phyloP scores from a whole-genome alignment of 23 tunicate species.

The Ascidia mentula region DNA sequence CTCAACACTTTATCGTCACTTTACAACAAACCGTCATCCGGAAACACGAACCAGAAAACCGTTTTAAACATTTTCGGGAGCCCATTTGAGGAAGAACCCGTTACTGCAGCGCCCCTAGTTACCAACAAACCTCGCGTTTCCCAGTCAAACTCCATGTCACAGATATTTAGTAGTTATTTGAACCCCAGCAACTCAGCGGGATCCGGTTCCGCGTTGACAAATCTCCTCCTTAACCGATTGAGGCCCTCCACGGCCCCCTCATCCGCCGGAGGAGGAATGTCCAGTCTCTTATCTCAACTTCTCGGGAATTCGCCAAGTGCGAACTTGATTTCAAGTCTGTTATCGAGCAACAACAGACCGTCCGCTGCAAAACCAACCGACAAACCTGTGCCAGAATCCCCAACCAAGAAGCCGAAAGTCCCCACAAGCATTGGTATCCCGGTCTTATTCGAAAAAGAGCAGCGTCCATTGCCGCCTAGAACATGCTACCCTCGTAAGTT shows the following conservation, averaged over 20 bases:
- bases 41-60: neutral
- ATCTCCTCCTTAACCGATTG: neutral
- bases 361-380: neutral
- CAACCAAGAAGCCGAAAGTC: neutral
- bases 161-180: neutral
- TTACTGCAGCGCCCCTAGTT: neutral
- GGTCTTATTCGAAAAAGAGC: constrained; percentile 10
- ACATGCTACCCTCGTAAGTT: constrained; percentile 54
- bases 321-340: neutral
- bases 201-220: constrained; percentile 1
- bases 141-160: neutral
- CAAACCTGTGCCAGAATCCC: neutral
- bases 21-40: neutral
- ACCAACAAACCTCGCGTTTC: neutral
- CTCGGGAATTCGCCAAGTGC: neutral
- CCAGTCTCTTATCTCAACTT: neutral
- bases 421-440: neutral
- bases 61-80: neutral
- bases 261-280: constrained; percentile 3
- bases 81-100: neutral
- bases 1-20: neutral
- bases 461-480: neutral
- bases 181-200: neutral
- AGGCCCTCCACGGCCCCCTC: neutral
- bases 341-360: neutral